These are phyloP conservation scores for Notamacropus eugenii DNA, from an alignment of 2,797 vertebrate species.

Conservation along the genomic window DNA sequence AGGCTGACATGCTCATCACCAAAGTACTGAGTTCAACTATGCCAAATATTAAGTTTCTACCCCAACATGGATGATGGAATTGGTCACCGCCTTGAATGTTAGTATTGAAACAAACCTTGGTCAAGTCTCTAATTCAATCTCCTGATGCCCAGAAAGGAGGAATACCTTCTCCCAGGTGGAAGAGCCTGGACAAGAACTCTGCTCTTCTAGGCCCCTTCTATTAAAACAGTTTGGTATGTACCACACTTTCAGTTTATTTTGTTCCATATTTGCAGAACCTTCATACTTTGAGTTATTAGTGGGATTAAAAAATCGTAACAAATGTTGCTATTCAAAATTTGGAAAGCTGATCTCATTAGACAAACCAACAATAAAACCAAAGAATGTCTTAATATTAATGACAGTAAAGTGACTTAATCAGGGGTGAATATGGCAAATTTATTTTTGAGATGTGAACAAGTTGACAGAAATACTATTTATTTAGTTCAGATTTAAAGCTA, in stretches of 20 bases:
- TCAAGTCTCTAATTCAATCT: neutral
- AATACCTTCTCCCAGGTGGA: neutral
- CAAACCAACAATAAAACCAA: neutral
- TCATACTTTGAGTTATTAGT: neutral
- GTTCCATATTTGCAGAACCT: neutral
- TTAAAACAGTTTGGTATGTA: neutral
- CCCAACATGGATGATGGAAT: neutral
- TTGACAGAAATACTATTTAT: neutral
- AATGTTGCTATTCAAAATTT: neutral
- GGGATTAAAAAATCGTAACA: neutral
- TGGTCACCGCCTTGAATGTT: neutral
- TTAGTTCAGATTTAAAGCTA: neutral
- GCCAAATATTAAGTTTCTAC: neutral
- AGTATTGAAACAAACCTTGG: neutral
- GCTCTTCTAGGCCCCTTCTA: neutral
- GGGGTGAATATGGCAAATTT: neutral
- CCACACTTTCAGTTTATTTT: neutral
- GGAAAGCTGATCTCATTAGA: neutral
- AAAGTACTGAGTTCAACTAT: neutral
- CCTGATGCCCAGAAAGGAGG: neutral
- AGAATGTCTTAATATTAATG: neutral
- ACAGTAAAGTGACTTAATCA: neutral
- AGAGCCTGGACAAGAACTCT: neutral
- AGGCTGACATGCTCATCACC: constrained; percentile 1
- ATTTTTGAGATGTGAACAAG: neutral